phyloP scores from a whole-genome alignment of 1,140 invertebrate genomes.

The Mizuhopecten yessoensis region DNA sequence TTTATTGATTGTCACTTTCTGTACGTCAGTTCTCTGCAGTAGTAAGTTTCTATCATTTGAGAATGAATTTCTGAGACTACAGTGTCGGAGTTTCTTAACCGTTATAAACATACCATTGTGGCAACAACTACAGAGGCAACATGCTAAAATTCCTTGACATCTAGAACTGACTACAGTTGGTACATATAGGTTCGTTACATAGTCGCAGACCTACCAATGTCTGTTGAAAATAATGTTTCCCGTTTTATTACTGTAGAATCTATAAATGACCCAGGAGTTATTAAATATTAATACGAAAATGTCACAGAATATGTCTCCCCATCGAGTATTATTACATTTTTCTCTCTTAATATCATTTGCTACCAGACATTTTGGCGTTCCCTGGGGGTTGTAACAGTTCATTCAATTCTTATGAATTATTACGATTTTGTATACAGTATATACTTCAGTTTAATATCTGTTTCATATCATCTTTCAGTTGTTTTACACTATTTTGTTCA shows the following conservation, averaged over 20 bases:
- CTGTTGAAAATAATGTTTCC: background rate
- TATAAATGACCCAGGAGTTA: background rate
- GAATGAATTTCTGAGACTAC: no score
- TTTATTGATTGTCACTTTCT: no score
- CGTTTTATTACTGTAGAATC: background rate
- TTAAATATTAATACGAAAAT: slow-evolving; percentile 22
- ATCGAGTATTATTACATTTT: background rate
- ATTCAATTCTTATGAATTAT: background rate
- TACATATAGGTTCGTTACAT: no score
- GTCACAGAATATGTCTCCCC: background rate
- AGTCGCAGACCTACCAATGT: background rate
- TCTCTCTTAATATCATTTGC: background rate
- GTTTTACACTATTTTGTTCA: background rate
- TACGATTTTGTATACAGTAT: background rate
- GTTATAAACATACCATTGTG: no score
- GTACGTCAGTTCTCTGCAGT: no score
- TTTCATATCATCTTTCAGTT: background rate
- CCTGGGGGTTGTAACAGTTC: background rate
- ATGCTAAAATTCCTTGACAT: no score
- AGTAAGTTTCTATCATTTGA: no score
- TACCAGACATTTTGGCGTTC: background rate
- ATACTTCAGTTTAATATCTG: background rate
- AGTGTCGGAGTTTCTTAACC: no score
- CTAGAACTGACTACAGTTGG: no score
- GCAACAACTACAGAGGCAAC: no score